phyloP scores from a whole-genome alignment of 1,140 invertebrate species.

The Drosophila santomea region DNA sequence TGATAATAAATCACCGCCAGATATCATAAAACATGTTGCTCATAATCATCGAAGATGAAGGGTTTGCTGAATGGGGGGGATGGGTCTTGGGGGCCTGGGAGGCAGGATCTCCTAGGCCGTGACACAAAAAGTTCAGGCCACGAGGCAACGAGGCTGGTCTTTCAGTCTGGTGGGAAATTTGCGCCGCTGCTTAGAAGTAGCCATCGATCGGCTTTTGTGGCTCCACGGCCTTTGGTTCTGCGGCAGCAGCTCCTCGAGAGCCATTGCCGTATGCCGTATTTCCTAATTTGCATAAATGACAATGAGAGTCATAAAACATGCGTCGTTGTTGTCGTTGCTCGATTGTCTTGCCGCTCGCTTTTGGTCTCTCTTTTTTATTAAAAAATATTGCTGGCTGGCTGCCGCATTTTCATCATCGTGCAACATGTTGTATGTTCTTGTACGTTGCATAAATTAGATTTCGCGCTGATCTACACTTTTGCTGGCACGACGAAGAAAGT shows the following conservation, averaged over 20 bases:
- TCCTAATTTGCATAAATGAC: slow-evolving; percentile 84
- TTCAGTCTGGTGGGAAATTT: slow-evolving; percentile 65
- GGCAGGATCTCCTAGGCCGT: slow-evolving; percentile 36
- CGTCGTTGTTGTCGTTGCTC: slow-evolving; percentile 76
- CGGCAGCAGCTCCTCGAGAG: slow-evolving; percentile 36
- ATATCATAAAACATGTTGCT: slow-evolving; percentile 84
- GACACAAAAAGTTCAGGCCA: slow-evolving; percentile 62
- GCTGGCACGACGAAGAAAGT: slow-evolving; percentile 75
- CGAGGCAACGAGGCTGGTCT: slow-evolving; percentile 10
- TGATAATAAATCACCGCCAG: slow-evolving; percentile 84
- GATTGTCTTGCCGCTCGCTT: slow-evolving; percentile 53
- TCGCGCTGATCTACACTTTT: slow-evolving; percentile 80
- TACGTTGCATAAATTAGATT: slow-evolving; percentile 79
- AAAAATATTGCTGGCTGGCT: slow-evolving; percentile 66
- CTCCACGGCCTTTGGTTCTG: slow-evolving; percentile 15
- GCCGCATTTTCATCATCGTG: slow-evolving; percentile 73
- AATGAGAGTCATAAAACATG: slow-evolving; percentile 84
- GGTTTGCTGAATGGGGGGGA: background rate
- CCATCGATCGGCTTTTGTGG: slow-evolving; percentile 33
- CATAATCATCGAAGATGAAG: slow-evolving; percentile 57
- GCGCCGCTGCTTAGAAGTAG: slow-evolving; percentile 70
- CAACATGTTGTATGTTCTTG: slow-evolving; percentile 74
- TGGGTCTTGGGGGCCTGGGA: background rate
- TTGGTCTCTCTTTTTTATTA: slow-evolving; percentile 49
- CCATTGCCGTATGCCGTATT: slow-evolving; percentile 56